Evolutionary conservation across 1,140 invertebrate genomes (phyloP), one percentile per base, ranked within the genome.

Genomic region (Nasonia longicornis): DNA sequence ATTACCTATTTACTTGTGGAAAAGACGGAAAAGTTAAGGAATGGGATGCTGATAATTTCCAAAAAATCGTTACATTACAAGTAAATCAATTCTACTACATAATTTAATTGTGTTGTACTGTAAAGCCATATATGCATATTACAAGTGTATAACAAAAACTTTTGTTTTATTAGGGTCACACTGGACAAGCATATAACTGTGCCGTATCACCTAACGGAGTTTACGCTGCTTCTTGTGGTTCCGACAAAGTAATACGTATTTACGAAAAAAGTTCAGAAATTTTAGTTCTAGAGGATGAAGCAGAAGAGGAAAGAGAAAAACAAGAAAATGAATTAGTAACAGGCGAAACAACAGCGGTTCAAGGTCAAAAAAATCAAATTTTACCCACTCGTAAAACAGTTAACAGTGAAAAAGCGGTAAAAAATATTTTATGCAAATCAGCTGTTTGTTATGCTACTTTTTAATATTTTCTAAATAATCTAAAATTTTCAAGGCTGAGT

Each of bases 41-140:
- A 89, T 99, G 98, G 98, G 98, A 99, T 92, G 97, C 94, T 1
- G 98, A 99, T 88, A 96, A 92, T 74, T 99, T 96, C 88, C 93
- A 97, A 85, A 96, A 97, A 90, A 97, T 99, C 78, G 91, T 95
- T 11, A 98, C 97, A 0, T 89, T 99, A n/a, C 93, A 96, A 89
- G 96, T 96, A 92, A 89, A 79, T 81, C 70, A 58, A 80, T 52
- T 8, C 71, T 73, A 69, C 78, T 75, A 52, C 66, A 52, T 48
- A 76, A 10, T 84, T 48, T 16, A 45, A n/a, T 76, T 79, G 77
- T 11, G 31, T 78, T 66, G 22, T 67, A 73, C 74, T 79, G n/a
- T 45, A 48, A 11, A 48, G 11, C 8, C 10, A 48, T 11, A 48
- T 3, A 14, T 48, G 12, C 12, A 45, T 3, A 48, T 48, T 48